phyloP scores from a whole-genome alignment of 2,113 vertebrate genomes.

The Thoracochromis brauschi region DNA sequence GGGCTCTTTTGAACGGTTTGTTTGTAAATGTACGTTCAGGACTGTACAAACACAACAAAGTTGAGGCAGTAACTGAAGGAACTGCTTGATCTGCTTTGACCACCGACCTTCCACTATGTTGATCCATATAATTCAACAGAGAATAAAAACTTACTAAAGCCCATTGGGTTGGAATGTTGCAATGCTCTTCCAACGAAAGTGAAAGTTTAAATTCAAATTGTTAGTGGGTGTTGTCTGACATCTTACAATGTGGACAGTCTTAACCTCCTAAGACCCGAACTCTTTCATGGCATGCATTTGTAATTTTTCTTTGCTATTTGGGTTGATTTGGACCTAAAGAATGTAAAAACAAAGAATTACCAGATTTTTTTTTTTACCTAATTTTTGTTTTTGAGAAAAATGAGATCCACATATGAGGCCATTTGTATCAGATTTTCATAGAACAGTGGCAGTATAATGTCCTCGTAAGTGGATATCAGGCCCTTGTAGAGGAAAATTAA shows the following conservation, averaged over 20 bases:
- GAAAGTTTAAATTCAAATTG: not conserved
- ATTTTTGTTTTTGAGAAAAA: too few relatives aligned
- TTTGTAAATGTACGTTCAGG: not conserved
- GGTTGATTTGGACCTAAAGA: too few relatives aligned
- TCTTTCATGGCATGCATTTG: too few relatives aligned
- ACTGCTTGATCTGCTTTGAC: not conserved
- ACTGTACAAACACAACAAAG: not conserved
- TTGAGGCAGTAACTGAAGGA: not conserved
- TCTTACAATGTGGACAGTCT: not conserved
- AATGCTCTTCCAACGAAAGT: not conserved
- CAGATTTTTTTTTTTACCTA: too few relatives aligned
- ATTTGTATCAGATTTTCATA: too few relatives aligned
- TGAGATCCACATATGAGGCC: too few relatives aligned
- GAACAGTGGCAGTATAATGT: too few relatives aligned
- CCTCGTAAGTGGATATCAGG: too few relatives aligned
- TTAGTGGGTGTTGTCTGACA: not conserved
- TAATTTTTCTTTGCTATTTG: too few relatives aligned
- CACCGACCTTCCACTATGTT: not conserved
- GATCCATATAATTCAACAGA: not conserved
- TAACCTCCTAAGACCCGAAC: too few relatives aligned
- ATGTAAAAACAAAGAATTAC: too few relatives aligned
- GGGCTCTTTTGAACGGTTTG: not conserved
- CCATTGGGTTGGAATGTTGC: not conserved
- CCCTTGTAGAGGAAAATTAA: too few relatives aligned
- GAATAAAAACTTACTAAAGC: not conserved